These are phyloP conservation scores for Cotesia glomerata DNA, from an alignment of 1,140 invertebrate species.

Conservation along the genomic window DNA sequence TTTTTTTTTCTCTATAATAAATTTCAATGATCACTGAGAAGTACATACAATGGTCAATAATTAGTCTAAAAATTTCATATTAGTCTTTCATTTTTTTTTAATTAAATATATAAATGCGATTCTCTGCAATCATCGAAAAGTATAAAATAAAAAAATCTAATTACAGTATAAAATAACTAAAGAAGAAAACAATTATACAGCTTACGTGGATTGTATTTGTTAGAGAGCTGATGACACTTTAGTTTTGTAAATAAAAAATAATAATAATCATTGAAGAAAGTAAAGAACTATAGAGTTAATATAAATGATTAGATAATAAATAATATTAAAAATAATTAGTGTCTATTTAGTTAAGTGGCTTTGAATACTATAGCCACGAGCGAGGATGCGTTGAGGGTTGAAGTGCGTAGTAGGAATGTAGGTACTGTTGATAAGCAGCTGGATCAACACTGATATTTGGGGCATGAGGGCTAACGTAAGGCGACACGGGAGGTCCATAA, in stretches of 20 bases:
- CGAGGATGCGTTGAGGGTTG: slow-evolving; percentile 56
- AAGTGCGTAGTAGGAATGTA: slow-evolving; percentile 58
- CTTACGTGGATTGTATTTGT: background rate
- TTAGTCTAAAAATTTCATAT: background rate
- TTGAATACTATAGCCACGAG: slow-evolving; percentile 57
- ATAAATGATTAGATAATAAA: background rate
- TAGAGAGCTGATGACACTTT: background rate
- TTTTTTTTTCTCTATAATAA: background rate
- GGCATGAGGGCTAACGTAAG: slow-evolving; percentile 56
- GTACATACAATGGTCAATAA: background rate
- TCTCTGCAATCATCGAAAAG: background rate
- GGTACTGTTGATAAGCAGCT: slow-evolving; percentile 58
- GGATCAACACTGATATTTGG: slow-evolving; percentile 57
- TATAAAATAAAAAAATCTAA: background rate
- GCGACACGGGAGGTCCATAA: slow-evolving; percentile 54
- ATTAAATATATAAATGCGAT: background rate
- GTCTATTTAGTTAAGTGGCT: slow-evolving; percentile 1
- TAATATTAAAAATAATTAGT: background rate
- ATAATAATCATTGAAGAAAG: background rate
- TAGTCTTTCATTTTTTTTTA: background rate
- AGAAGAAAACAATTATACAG: background rate
- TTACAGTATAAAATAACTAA: background rate
- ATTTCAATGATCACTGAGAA: background rate
- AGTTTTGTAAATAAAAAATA: background rate
- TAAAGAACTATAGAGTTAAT: background rate